Percentiles rank a stretch among this genome's conserved stretches.
These are phyloP conservation scores for Macaria notata DNA, from an alignment of 2,888 invertebrate species.

Conservation along the genomic window DNA sequence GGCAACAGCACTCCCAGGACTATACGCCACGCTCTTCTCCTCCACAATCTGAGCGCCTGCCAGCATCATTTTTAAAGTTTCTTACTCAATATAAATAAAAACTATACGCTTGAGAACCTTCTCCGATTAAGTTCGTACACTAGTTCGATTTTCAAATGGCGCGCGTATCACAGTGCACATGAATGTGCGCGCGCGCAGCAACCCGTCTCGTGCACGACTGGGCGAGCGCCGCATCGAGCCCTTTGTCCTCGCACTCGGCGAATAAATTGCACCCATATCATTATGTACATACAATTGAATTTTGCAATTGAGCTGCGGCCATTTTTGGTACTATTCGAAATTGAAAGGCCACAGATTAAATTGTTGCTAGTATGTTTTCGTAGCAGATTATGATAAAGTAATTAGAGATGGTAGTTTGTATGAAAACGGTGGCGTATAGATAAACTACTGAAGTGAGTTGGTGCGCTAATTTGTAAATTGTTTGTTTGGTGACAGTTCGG, in stretches of 20 bases:
- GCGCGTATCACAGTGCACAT: slow-evolving; percentile 53
- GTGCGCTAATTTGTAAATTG: slow-evolving; percentile 51
- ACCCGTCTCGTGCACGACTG: slow-evolving; percentile 34
- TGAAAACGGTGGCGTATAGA: background rate
- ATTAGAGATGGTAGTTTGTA: too few relatives aligned
- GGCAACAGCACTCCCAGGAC: slow-evolving; percentile 20
- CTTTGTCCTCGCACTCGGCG: slow-evolving; percentile 53
- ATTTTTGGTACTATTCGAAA: slow-evolving; percentile 11
- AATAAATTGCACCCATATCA: slow-evolving; percentile 37
- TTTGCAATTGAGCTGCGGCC: slow-evolving; percentile 7
- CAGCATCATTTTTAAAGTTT: slow-evolving; percentile 61
- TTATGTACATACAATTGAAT: slow-evolving; percentile 3
- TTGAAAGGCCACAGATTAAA: slow-evolving; percentile 8
- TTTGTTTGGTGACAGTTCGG: slow-evolving; percentile 40
- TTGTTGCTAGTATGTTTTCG: background rate
- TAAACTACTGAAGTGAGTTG: background rate
- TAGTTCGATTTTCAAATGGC: slow-evolving; percentile 44
- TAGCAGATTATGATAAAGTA: too few relatives aligned
- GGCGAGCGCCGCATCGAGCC: slow-evolving; percentile 38
- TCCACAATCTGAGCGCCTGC: slow-evolving; percentile 74
- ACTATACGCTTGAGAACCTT: too few relatives aligned
- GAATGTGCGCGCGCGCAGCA: slow-evolving; percentile 61
- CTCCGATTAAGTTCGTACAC: slow-evolving; percentile 31
- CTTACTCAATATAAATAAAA: too few relatives aligned
- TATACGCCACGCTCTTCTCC: slow-evolving; percentile 57